Evolutionary conservation across 2,888 invertebrate genomes (phyloP).

Genomic region (Hanleya hanleyi): DNA sequence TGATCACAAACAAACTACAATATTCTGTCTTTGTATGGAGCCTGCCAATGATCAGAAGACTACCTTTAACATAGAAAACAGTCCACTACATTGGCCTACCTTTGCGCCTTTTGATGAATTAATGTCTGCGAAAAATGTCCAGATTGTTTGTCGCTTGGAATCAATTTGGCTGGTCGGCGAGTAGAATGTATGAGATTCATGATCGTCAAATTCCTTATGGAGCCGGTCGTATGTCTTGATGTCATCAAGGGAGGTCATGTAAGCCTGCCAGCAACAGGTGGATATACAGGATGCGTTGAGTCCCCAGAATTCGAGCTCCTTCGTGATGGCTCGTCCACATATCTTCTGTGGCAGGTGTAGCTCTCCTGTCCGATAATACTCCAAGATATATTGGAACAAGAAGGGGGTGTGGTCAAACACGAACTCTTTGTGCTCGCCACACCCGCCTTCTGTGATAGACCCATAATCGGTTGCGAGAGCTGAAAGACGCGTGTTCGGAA

Average conservation of each 20-base stretch:
- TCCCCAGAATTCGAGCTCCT: background rate
- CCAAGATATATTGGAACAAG: conserved; percentile 1
- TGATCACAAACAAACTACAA: too few relatives aligned
- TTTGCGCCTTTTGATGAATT: background rate
- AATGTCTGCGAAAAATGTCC: background rate
- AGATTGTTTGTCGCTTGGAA: background rate
- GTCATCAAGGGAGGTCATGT: background rate
- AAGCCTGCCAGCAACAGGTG: background rate
- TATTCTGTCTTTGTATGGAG: too few relatives aligned
- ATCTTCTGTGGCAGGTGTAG: background rate
- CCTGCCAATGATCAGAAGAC: too few relatives aligned
- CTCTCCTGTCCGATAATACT: background rate
- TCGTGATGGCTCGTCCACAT: background rate
- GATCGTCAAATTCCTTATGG: background rate
- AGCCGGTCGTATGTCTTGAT: background rate
- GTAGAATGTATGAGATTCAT: background rate
- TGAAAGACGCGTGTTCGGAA: background rate
- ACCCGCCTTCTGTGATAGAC: background rate
- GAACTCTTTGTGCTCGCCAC: background rate
- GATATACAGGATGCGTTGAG: background rate
- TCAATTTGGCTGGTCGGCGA: background rate
- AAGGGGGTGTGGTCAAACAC: conserved; percentile 1
- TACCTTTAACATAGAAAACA: too few relatives aligned
- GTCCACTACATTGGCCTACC: too few relatives aligned
- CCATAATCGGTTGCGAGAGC: background rate